A percentile compares a stretch with the other conserved stretches of the same genome.
These are phyloP conservation scores for Sigmodon hispidus DNA, from an alignment of 2,113 vertebrate species.

Conservation along the genomic window DNA sequence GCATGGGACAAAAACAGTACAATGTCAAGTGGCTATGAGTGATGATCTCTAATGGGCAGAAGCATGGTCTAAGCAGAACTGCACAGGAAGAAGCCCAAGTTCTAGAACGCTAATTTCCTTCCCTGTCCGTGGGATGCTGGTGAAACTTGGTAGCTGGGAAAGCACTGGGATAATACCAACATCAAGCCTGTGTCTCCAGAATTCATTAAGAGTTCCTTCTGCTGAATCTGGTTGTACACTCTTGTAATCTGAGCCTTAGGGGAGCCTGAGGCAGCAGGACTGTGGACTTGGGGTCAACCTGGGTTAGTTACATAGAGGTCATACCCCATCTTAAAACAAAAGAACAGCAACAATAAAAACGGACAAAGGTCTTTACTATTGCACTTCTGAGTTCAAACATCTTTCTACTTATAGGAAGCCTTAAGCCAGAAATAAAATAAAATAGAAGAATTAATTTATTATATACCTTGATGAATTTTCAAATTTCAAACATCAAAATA, in stretches of 20 bases:
- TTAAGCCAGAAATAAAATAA: conserved; percentile 31
- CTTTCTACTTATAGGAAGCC: conserved; percentile 40
- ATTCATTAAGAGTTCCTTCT: conserved; percentile 43
- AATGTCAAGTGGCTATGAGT: conserved; percentile 3
- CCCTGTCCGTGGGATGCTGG: conserved; percentile 19
- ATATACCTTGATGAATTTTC: neutral
- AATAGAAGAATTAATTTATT: conserved; percentile 15
- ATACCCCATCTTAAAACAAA: neutral
- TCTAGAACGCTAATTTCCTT: conserved; percentile 49
- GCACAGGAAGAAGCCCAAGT: neutral
- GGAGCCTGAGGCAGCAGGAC: neutral
- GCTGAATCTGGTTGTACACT: neutral
- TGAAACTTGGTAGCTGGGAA: neutral
- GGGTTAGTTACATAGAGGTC: neutral
- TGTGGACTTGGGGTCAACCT: too few relatives aligned
- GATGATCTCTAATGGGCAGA: conserved; percentile 35
- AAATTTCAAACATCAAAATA: conserved; percentile 59
- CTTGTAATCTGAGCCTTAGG: neutral
- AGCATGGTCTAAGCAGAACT: conserved; percentile 21
- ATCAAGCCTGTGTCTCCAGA: neutral
- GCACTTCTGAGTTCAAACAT: conserved; percentile 27
- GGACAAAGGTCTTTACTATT: conserved; percentile 44
- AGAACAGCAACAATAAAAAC: neutral
- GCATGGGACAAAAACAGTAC: conserved; percentile 26
- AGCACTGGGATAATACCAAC: conserved; percentile 10